Percentiles rank a stretch among this genome's conserved stretches.
Conservation (phyloP, 1,140 invertebrate species). For the Oppia nitens region DNA sequence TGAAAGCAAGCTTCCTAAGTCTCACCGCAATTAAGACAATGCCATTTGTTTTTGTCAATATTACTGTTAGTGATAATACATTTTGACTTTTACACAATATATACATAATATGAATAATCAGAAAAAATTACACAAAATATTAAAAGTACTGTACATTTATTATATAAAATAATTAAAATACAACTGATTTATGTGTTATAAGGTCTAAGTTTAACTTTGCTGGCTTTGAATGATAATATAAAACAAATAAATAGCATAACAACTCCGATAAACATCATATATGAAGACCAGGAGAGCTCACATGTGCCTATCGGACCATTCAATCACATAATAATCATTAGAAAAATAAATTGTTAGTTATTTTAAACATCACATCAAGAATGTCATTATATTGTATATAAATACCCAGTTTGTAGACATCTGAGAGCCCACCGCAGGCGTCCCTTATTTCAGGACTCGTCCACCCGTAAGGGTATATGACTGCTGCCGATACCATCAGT, state of each 20-base stretch:
- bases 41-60: too few relatives aligned
- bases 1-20: too few relatives aligned
- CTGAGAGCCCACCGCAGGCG: conserved; percentile 39
- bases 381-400: conserved; percentile 14
- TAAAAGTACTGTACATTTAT: too few relatives aligned
- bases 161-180: too few relatives aligned
- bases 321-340: too few relatives aligned
- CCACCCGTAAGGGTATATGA: conserved; percentile 47
- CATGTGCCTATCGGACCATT: conserved; percentile 1
- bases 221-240: neutral
- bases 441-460: conserved; percentile 44
- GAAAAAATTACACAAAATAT: too few relatives aligned
- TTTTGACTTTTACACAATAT: too few relatives aligned
- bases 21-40: too few relatives aligned
- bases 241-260: neutral
- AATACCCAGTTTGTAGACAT: conserved; percentile 44
- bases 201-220: neutral
- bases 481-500: conserved; percentile 40
- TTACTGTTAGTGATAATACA: too few relatives aligned
- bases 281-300: neutral
- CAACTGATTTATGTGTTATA: neutral
- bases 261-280: neutral
- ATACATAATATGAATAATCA: too few relatives aligned
- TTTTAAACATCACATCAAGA: neutral
- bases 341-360: neutral